Base-by-base conservation (phyloP, 2,797 vertebrate genomes). In the Semotilus atromaculatus region DNA sequence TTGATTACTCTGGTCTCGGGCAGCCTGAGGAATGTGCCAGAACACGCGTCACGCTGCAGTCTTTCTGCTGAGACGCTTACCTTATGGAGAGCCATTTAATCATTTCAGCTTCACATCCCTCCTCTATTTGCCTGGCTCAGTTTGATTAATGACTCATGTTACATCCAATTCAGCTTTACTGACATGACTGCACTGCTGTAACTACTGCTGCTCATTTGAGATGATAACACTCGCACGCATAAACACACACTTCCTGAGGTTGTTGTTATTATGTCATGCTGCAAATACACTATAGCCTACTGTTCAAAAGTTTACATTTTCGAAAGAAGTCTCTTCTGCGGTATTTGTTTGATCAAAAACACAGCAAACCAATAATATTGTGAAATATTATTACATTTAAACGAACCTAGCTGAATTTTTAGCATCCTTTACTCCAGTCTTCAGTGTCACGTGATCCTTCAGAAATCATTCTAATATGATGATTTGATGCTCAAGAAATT, bases 1-100 rank as follows among this genome's bases (percentile, higher is more conserved):
- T 92, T 89, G 75, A 85, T 81, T 70, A 87, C 86, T 87, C n/a
- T 16, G 68, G 86, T 85, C 91, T 95, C 92, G 91, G 93, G 94
- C 93, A 93, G 80, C 90, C 87, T 88, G 88, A 90, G 83, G 88
- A 74, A 71, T 87, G 90, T 80, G 83, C 92, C 75, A 53, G 92
- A 85, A 86, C 90, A 83, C 85, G 85, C 85, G 82, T 89, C 85
- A 88, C 88, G 86, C 60, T 86, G 71, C 90, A 91, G 85, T 85
- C 83, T 90, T 86, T 87, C 77, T 84, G 90, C 86, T 83, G 21
- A 82, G 84, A 89, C 85, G 87, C 81, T 80, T 88, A 90, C 86
- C 88, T 90, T 81, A 76, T 71, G 75, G 58, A 90, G 86, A 85
- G 76, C 68, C 19, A 71, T 38, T 90, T 75, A 81, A 86, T 77